Percentiles rank a stretch among this genome's conserved stretches.
Evolutionary conservation across 2,888 invertebrate species (phyloP).

Genomic region (Hypercompe scribonia): DNA sequence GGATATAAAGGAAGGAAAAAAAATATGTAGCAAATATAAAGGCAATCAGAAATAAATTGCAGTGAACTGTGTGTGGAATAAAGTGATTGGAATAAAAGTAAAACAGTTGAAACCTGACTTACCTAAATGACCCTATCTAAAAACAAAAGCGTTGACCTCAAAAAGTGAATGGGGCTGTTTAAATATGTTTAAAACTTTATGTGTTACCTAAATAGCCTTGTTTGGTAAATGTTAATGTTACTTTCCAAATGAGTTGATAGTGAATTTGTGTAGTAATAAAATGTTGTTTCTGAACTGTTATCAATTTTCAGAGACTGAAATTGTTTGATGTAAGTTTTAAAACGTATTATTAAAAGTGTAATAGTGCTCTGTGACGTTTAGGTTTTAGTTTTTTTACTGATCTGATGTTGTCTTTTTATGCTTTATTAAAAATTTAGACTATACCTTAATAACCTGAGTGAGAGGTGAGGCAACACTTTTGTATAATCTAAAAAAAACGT

Average conservation of each 20-base stretch:
- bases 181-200: neutral
- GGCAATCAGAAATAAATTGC: too few species aligned
- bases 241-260: neutral
- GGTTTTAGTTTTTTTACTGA: too few species aligned
- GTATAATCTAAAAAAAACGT: neutral
- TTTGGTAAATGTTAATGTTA: constrained; percentile 1
- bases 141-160: neutral
- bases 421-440: too few species aligned
- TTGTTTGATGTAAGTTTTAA: neutral
- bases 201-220: neutral
- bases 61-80: too few species aligned
- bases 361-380: neutral
- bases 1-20: neutral
- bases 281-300: neutral
- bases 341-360: neutral
- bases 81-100: neutral
- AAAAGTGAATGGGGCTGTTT: constrained; percentile 1
- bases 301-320: neutral
- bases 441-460: neutral
- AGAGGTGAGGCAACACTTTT: neutral
- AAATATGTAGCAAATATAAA: neutral
- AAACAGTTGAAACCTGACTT: neutral
- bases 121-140: neutral
- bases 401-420: too few species aligned
- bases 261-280: neutral